Conservation (phyloP, 2,113 vertebrate species). For the Misgurnus mizolepis region DNA sequence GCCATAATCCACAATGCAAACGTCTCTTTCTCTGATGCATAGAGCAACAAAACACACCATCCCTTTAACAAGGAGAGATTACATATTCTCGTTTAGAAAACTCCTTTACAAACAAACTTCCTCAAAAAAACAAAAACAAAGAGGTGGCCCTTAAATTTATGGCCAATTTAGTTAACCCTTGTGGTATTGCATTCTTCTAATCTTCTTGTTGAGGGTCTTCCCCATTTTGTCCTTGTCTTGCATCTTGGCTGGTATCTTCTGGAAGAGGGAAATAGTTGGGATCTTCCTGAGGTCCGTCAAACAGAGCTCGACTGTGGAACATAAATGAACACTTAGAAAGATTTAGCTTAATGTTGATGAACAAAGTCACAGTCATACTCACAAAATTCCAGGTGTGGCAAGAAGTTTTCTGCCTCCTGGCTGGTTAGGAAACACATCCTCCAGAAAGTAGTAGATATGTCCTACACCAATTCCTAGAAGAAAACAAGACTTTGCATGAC, state of each 20-base stretch:
- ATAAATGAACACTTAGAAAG: neutral
- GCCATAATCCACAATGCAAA: neutral
- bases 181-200: neutral
- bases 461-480: slow-evolving; percentile 91
- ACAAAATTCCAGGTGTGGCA: slow-evolving; percentile 91
- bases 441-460: slow-evolving; percentile 96
- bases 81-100: neutral
- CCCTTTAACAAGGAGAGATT: neutral
- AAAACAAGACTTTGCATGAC: neutral
- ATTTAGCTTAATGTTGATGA: neutral
- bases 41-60: neutral
- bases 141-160: neutral
- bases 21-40: neutral
- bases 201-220: slow-evolving; percentile 18
- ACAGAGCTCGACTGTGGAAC: slow-evolving; percentile 86
- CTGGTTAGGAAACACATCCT: slow-evolving; percentile 96
- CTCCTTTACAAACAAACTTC: neutral
- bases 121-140: neutral
- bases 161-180: neutral
- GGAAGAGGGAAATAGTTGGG: slow-evolving; percentile 93
- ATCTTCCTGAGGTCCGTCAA: slow-evolving; percentile 91
- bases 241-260: slow-evolving; percentile 73
- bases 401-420: slow-evolving; percentile 92
- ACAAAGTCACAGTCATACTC: slow-evolving; percentile 64
- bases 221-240: neutral